phyloP scores from a whole-genome alignment of 1,140 invertebrate genomes.

The Agrypnia vestita region DNA sequence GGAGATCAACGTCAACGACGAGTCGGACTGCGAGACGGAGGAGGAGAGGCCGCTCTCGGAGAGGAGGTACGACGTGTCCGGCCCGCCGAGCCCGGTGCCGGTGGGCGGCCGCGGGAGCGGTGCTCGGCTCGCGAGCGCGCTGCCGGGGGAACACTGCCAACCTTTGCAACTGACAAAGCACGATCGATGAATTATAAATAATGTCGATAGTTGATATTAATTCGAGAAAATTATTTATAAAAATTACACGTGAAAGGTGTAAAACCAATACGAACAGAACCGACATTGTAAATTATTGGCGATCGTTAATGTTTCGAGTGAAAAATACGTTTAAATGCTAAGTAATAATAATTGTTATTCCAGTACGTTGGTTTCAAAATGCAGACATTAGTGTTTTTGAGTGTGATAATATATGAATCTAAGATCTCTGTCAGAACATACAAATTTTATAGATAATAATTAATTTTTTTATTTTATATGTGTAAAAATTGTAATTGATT shows the following conservation, averaged over 20 bases:
- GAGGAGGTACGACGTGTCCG: conserved; percentile 62
- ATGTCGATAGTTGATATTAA: too few species aligned
- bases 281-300: too few species aligned
- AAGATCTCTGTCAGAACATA: neutral
- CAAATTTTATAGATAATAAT: too few species aligned
- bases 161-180: conserved; percentile 72
- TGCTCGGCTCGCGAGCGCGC: conserved; percentile 46
- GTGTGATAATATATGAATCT: neutral
- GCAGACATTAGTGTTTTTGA: neutral
- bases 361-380: neutral
- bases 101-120: conserved; percentile 40
- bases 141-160: conserved; percentile 62
- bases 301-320: too few species aligned
- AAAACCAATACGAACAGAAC: too few species aligned
- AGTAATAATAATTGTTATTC: too few species aligned
- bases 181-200: conserved; percentile 65
- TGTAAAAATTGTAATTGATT: too few species aligned
- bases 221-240: too few species aligned
- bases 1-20: conserved; percentile 82
- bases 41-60: conserved; percentile 10
- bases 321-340: too few species aligned
- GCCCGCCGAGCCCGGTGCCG: conserved; percentile 65
- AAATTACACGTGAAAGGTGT: too few species aligned
- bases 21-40: conserved; percentile 70
- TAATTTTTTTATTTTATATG: too few species aligned